Base-by-base conservation (phyloP, 2,113 vertebrate genomes). In the Acrocephalus arundinaceus region DNA sequence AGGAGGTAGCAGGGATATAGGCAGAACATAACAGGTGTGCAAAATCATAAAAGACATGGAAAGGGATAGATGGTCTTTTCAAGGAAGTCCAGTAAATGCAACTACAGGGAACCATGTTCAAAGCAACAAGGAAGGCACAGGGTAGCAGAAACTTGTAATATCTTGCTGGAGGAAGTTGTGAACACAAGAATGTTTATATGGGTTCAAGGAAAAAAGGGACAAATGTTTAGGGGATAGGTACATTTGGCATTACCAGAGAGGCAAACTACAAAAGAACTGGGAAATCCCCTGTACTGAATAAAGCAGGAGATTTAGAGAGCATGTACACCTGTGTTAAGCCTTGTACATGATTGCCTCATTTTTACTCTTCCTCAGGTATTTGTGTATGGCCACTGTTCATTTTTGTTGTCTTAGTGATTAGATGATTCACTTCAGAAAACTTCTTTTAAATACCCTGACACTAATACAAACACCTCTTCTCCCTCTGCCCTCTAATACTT, bases 321-420 rank as follows among this genome's bases (percentile, higher is more conserved):
- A 41, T 1, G 10, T 37, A 33, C 15, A 1, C 0, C 0, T 14
- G 8, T 21, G 6, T 45, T 54, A 35, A 58, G 5, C 18, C 57
- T 52, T 43, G 25, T 19, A 16, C 10, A 19, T 1, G 2, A 11
- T 46, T 58, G 25, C 9, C 41, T 2, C 1, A 1, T n/a, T 75
- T 75, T 83, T 5, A 22, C 22, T 70, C 30, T 61, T 88, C 19
- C 22, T 55, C 11, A 24, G 3, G 4, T 65, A 45, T 59, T 77
- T 76, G 8, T 39, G 22, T 15, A 30, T 8, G 11, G 11, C 2
- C 2, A 7, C 10, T 41, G 35, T 10, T 73, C 3, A n/a, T 51
- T 74, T 81, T 39, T 61, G 1, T 35, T 54, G 7, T 6, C 30
- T 52, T 24, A 71, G 10, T 14, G 14, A 71, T 66, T 45, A 52